Conservation (phyloP, 2,888 invertebrate genomes). For the Dicyrtomina minuta region DNA sequence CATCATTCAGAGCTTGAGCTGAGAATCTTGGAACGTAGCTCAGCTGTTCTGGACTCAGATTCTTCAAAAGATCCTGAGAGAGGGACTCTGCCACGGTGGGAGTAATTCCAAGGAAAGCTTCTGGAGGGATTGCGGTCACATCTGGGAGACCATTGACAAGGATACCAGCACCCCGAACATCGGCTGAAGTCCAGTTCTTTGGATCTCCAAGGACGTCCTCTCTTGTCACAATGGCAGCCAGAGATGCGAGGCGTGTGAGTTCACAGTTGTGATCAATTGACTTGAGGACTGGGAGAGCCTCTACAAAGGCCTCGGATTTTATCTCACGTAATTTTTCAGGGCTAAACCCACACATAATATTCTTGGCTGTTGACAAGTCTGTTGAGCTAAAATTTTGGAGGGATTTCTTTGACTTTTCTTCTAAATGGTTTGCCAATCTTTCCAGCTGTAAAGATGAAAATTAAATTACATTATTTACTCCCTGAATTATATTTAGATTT, state of each 20-base stretch:
- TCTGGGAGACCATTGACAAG: constrained; percentile 39
- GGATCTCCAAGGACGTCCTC: constrained; percentile 41
- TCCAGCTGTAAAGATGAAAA: constrained; percentile 37
- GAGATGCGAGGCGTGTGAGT: constrained; percentile 36
- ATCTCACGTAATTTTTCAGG: constrained; percentile 40
- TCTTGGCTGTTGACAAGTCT: constrained; percentile 41
- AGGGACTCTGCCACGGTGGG: constrained; percentile 41
- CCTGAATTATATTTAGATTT: not conserved
- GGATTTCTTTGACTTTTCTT: constrained; percentile 40
- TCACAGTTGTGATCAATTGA: constrained; percentile 40
- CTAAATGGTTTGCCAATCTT: constrained; percentile 43
- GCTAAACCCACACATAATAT: constrained; percentile 48
- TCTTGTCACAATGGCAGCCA: constrained; percentile 34
- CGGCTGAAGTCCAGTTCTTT: constrained; percentile 45
- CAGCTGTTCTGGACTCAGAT: constrained; percentile 41
- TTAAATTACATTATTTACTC: not conserved
- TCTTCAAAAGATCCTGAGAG: constrained; percentile 24
- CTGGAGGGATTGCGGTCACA: constrained; percentile 42
- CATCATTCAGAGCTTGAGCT: constrained; percentile 42
- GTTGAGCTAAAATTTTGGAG: constrained; percentile 29
- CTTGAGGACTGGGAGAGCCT: constrained; percentile 46
- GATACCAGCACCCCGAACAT: constrained; percentile 46
- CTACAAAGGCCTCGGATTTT: constrained; percentile 37
- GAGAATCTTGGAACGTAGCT: constrained; percentile 45
- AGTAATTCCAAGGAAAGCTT: constrained; percentile 46